Percentiles rank a stretch among this genome's conserved stretches.
Conservation (phyloP, 2,797 vertebrate genomes). For the Psittacula echo region DNA sequence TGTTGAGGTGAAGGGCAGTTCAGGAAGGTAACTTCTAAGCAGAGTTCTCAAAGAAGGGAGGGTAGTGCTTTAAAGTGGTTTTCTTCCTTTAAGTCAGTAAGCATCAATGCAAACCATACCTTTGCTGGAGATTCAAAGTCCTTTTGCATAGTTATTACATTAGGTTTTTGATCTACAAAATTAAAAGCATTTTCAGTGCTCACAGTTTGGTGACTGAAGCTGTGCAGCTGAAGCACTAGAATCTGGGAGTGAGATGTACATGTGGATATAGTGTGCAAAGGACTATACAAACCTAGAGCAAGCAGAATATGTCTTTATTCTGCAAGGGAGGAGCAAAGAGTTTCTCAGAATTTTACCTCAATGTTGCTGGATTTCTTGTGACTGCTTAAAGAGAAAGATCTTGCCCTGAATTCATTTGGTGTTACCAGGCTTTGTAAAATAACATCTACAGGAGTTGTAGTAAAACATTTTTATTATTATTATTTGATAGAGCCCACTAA, state of each 20-base stretch:
- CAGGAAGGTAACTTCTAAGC: background rate
- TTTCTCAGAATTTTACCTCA: background rate
- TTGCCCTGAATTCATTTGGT: background rate
- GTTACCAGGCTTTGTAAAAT: background rate
- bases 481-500: background rate
- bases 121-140: background rate
- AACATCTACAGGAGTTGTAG: background rate
- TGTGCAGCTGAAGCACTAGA: background rate
- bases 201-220: background rate
- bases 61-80: background rate
- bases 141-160: background rate
- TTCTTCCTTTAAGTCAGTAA: background rate
- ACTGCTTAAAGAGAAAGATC: background rate
- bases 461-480: background rate
- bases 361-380: background rate
- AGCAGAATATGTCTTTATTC: background rate
- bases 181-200: background rate
- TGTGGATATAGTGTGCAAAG: background rate
- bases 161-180: background rate
- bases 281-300: background rate
- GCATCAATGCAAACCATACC: background rate
- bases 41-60: background rate
- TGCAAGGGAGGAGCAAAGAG: background rate
- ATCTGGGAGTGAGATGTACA: background rate
- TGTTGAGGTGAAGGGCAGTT: background rate